These are phyloP conservation scores for Ariopsis seemanni DNA, from an alignment of 2,113 vertebrate genomes.

Conservation along the genomic window DNA sequence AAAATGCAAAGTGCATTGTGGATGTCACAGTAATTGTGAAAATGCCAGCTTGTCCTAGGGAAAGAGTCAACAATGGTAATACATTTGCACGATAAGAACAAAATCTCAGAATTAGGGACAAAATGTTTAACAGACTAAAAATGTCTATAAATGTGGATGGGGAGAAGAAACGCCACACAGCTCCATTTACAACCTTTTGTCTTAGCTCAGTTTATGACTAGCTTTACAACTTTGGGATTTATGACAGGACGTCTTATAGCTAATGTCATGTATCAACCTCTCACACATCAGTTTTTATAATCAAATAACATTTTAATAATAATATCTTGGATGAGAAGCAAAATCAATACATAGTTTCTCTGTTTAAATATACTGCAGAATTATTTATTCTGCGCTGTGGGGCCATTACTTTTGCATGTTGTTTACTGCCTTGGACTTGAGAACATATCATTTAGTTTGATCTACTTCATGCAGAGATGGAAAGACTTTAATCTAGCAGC, in stretches of 20 bases:
- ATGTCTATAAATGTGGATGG: not conserved
- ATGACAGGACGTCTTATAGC: not conserved
- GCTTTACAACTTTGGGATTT: not conserved
- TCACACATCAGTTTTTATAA: not conserved
- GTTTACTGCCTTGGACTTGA: conserved; percentile 28
- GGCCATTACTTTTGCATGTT: conserved; percentile 19
- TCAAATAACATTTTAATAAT: not conserved
- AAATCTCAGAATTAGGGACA: not conserved
- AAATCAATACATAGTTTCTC: conserved; percentile 15
- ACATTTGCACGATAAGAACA: not conserved
- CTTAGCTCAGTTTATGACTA: not conserved
- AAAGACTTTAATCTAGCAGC: conserved; percentile 36
- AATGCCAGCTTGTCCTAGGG: not conserved
- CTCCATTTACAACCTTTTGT: not conserved
- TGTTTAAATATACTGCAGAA: not conserved
- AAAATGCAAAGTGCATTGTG: not conserved
- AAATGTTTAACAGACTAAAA: not conserved
- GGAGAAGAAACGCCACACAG: not conserved
- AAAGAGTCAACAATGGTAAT: not conserved
- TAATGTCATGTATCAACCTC: not conserved
- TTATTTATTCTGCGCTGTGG: not conserved
- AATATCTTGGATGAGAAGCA: conserved; percentile 2
- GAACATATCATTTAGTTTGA: conserved; percentile 26
- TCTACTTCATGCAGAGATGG: not conserved
- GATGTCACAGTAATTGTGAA: not conserved